Percentiles rank a stretch among this genome's conserved stretches.
Conservation (phyloP, 2,888 invertebrate genomes). For the Eurois occulta region DNA sequence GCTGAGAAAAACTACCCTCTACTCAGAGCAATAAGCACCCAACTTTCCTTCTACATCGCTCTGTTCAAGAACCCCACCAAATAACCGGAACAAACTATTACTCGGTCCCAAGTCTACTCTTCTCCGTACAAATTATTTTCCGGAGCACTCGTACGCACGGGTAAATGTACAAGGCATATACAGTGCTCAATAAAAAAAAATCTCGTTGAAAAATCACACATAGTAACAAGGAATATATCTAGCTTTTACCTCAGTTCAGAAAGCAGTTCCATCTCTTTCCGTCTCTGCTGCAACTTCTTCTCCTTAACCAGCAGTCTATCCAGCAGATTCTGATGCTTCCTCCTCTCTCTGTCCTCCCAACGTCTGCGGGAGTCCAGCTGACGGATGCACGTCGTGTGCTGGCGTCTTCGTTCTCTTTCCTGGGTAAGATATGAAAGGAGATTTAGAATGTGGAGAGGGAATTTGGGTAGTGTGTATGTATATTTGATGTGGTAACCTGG, state of each 20-base stretch:
- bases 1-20: too few species aligned
- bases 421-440: conserved; percentile 72
- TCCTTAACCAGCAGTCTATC: conserved; percentile 96
- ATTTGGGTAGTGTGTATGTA: neutral
- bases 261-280: conserved; percentile 93
- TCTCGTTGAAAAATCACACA: too few species aligned
- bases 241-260: conserved; percentile 90
- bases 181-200: too few species aligned
- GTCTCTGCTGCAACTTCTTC: conserved; percentile 93
- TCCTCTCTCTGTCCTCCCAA: conserved; percentile 95
- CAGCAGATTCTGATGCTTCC: conserved; percentile 94
- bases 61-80: too few species aligned
- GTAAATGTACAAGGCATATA: too few species aligned
- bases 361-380: conserved; percentile 96
- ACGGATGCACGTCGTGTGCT: conserved; percentile 97
- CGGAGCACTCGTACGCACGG: too few species aligned
- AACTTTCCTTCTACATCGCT: too few species aligned
- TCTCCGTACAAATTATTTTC: too few species aligned
- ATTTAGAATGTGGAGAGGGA: neutral
- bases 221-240: too few species aligned
- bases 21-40: too few species aligned
- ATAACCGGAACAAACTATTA: too few species aligned
- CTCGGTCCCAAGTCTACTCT: too few species aligned
- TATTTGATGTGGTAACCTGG: neutral
- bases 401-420: conserved; percentile 97